Base-by-base conservation (phyloP, 1,140 invertebrate genomes). In the Drosophila virilis region DNA sequence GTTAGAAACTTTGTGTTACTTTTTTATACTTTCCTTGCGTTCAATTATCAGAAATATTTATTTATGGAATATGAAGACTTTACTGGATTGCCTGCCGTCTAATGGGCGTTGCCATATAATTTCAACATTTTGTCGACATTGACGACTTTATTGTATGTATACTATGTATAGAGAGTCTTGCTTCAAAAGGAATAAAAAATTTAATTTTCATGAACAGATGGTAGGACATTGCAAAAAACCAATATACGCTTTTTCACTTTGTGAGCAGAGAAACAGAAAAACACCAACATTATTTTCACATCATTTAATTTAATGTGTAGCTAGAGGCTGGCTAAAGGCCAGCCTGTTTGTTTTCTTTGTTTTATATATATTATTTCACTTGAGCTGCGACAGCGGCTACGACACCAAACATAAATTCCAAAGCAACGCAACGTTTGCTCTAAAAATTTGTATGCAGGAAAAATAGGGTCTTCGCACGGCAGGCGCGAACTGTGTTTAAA, bases 281-380 rank as follows among this genome's bases (percentile, higher is more conserved):
- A 57, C 74, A 85, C 81, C 68, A 80, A 84, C 80, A 84, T 84
- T 84, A 84, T 84, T 84, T 83, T 84, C 80, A 85, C 80, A 84
- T 84, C 81, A 84, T 84, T 84, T 84, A 84, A 84, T 84, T 84
- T 84, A 84, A 84, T 84, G 80, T 81, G 75, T 77, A 81, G 68
- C 80, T 55, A 46, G 62, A 57, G 75, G 54, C 54, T 60, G 45
- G 65, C 62, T 57, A 50, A 76, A 77, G 69, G 81, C 80, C 80
- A 62, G 73, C 68, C 77, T 40, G 67, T 76, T 84, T 84, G 81
- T 80, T 84, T 84, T 77, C 81, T 76, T 85, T 84, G 80, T 85
- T 84, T 84, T 71, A 84, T 69, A 85, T 84, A 85, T 84, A 84
- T 84, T 84, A 84, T 84, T 84, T 84, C 77, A 80, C 80, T 84